Conservation (phyloP, 2,888 invertebrate species). For the Oligia fasciuncula region DNA sequence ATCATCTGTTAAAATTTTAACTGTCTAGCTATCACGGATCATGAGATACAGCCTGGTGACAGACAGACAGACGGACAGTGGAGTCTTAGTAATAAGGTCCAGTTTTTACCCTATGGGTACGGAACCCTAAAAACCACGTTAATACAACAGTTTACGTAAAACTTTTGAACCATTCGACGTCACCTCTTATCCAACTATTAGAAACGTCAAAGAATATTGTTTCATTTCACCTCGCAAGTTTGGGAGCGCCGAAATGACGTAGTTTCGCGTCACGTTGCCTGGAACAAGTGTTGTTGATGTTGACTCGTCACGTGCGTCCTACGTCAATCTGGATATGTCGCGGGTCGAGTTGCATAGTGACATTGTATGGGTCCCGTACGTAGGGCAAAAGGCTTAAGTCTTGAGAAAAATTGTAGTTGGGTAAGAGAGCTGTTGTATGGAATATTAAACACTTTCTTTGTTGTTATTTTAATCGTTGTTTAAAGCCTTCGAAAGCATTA, state of each 20-base stretch:
- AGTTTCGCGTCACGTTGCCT: slow-evolving; percentile 29
- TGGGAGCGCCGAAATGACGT: slow-evolving; percentile 26
- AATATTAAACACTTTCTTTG: neutral
- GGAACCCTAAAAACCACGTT: neutral
- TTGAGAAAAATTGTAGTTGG: neutral
- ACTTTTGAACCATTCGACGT: neutral
- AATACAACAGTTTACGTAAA: neutral
- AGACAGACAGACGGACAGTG: too few species aligned
- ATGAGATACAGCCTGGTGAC: too few species aligned
- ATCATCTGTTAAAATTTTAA: too few species aligned
- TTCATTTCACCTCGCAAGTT: neutral
- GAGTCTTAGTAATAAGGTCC: too few species aligned
- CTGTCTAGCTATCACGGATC: too few species aligned
- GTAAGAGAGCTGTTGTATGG: neutral
- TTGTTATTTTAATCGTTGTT: too few species aligned
- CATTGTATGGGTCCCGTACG: slow-evolving; percentile 1
- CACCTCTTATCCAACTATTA: slow-evolving; percentile 2
- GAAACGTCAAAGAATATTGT: slow-evolving; percentile 3
- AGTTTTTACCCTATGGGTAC: too few species aligned
- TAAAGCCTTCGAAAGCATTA: too few species aligned
- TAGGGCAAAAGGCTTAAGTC: neutral
- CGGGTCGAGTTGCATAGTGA: slow-evolving; percentile 9
- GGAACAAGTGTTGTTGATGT: slow-evolving; percentile 15
- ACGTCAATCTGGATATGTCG: slow-evolving; percentile 46
- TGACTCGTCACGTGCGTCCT: slow-evolving; percentile 36